Evolutionary conservation across 2,113 vertebrate species (phyloP).

Genomic region (Hystrix brachyura): DNA sequence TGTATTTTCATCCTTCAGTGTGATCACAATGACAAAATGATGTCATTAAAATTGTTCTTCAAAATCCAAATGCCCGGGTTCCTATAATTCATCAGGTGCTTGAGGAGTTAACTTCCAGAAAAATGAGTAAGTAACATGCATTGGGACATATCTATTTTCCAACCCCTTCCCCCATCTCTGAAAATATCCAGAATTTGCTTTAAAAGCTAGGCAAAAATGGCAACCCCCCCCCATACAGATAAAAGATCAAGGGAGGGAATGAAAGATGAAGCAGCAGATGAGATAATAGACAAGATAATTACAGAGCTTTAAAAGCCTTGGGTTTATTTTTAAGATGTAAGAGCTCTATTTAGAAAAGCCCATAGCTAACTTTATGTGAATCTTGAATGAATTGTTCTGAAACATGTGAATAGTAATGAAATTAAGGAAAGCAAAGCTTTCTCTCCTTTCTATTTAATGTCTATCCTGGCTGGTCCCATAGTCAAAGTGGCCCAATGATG

Average conservation of each 20-base stretch:
- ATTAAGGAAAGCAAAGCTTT: constrained; percentile 69
- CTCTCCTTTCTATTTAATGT: constrained; percentile 40
- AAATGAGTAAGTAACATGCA: constrained; percentile 78
- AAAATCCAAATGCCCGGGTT: constrained; percentile 67
- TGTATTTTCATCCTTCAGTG: constrained; percentile 39
- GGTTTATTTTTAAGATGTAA: constrained; percentile 90
- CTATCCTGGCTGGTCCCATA: not conserved
- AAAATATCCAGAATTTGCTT: constrained; percentile 82
- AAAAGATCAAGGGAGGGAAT: constrained; percentile 85
- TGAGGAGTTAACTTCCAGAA: constrained; percentile 76
- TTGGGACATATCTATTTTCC: constrained; percentile 79
- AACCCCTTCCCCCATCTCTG: constrained; percentile 57
- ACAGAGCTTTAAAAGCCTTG: constrained; percentile 86
- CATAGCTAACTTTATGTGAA: constrained; percentile 86
- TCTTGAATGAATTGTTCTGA: constrained; percentile 86
- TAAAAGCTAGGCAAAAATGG: constrained; percentile 79
- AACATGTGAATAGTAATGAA: constrained; percentile 77
- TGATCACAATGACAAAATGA: constrained; percentile 36
- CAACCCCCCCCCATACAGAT: constrained; percentile 74
- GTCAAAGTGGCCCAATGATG: not conserved
- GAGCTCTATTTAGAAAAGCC: constrained; percentile 88
- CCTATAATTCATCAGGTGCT: constrained; percentile 56
- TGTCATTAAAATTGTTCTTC: constrained; percentile 52
- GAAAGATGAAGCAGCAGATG: constrained; percentile 87
- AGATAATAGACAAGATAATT: constrained; percentile 91